These are phyloP conservation scores for Tautogolabrus adspersus DNA, from an alignment of 2,113 vertebrate genomes.

Conservation along the genomic window DNA sequence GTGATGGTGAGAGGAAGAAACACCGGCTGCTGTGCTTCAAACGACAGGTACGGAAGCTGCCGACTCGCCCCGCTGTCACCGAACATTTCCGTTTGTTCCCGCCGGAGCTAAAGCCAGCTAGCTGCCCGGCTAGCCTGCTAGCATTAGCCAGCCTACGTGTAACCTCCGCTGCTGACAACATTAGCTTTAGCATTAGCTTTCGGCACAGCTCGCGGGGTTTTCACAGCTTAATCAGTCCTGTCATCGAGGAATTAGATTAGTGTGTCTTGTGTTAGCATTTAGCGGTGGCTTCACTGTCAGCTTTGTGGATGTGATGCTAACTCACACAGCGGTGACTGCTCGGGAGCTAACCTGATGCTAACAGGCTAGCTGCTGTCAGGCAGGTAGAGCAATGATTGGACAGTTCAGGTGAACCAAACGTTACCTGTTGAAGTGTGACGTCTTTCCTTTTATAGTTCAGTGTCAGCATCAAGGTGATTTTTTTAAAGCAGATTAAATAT, in stretches of 20 bases:
- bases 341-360: conserved; percentile 35
- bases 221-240: accelerated
- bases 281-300: background rate
- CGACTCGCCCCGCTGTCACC: background rate
- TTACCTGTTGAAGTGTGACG: background rate
- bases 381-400: background rate
- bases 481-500: too few relatives aligned
- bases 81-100: too few relatives aligned
- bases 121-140: background rate
- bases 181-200: conserved; percentile 59
- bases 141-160: conserved; percentile 66
- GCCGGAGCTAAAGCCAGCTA: too few relatives aligned
- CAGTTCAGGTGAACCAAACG: background rate
- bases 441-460: too few relatives aligned
- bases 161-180: conserved; percentile 48
- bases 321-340: background rate
- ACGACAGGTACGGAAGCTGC: conserved; percentile 69
- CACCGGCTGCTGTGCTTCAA: conserved; percentile 60
- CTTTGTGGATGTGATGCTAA: background rate
- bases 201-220: background rate
- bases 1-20: conserved; percentile 69
- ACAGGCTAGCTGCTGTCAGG: conserved; percentile 21
- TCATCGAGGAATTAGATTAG: background rate
- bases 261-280: background rate
- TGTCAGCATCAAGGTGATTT: too few relatives aligned